phyloP scores from a whole-genome alignment of 2,888 invertebrate genomes.

The Petrolisthes manimaculis region DNA sequence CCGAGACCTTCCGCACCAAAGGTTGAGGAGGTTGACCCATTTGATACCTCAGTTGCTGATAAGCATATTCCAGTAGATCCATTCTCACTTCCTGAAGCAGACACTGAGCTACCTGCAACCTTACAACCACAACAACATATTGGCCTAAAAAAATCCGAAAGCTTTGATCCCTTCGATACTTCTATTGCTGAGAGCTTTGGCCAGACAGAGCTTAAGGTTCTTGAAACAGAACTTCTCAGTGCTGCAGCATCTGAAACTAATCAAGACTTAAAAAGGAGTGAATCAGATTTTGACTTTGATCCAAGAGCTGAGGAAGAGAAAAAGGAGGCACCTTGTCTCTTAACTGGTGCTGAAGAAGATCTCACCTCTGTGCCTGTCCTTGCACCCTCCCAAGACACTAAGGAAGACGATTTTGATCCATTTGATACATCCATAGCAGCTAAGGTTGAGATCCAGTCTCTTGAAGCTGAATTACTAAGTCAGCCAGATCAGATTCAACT shows the following conservation, averaged over 20 bases:
- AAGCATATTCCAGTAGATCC: conserved; percentile 68
- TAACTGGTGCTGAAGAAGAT: conserved; percentile 72
- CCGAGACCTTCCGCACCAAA: conserved; percentile 70
- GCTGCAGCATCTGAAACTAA: conserved; percentile 66
- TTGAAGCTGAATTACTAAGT: conserved; percentile 80
- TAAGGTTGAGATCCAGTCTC: conserved; percentile 69
- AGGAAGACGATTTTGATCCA: conserved; percentile 64
- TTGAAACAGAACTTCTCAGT: conserved; percentile 75
- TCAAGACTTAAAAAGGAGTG: conserved; percentile 66
- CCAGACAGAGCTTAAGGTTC: conserved; percentile 74
- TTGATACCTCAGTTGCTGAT: conserved; percentile 83
- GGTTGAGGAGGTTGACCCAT: conserved; percentile 61
- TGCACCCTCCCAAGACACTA: conserved; percentile 37
- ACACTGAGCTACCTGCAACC: conserved; percentile 55
- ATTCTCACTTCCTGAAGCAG: conserved; percentile 52
- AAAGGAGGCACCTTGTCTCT: conserved; percentile 75
- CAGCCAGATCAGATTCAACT: conserved; percentile 40
- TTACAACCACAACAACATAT: conserved; percentile 55
- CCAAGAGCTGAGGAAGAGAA: conserved; percentile 67
- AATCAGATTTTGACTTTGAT: conserved; percentile 67
- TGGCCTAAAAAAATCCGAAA: conserved; percentile 42
- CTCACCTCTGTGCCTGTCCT: conserved; percentile 70
- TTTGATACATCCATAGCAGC: conserved; percentile 66
- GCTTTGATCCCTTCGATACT: conserved; percentile 78
- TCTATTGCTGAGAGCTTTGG: conserved; percentile 72